Base-by-base conservation (phyloP, 37 sponge, comb jelly and placozoan genomes). In the Cliona cf. orientalis region DNA sequence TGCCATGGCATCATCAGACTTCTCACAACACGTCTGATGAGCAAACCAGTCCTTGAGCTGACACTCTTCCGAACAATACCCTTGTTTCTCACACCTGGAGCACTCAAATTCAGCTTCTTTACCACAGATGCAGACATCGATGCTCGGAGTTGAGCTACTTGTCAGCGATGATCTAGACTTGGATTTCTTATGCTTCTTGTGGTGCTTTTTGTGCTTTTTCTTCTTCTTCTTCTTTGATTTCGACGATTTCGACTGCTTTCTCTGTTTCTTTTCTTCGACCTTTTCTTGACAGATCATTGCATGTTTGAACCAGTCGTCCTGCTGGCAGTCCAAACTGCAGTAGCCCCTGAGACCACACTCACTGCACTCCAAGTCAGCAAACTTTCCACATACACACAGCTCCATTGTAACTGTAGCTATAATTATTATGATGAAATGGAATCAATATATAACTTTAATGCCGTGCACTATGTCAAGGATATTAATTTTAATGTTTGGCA, bases 51-150 rank as follows among this genome's bases (percentile, higher is more conserved):
- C 81, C 46, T 53, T 57, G 6, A 22, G 5, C 83, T 95, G 95
- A 31, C 95, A 95, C 42, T 76, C 71, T 43, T 82, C 63, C 31
- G 87, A 84, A 64, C 95, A 95, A 68, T 95, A 95, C 21, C 95
- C 91, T n/a, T 81, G 88, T 31, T 14, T 34, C 21, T 81, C 80
- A 75, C 95, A 95, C n/a, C 21, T 34, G 9, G 81, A 71, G 80
- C 95, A 95, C 74, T 95, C 91, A 49, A 83, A 88, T 61, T 82
- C 78, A 19, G 95, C 81, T 3, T 71, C 69, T 44, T 66, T 80
- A 7, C 95, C 95, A 87, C 95, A 95, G 36, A 75, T 46, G 68
- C 95, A 95, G n/a, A 87, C 5, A 71, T 44, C 68, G 4, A 37
- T 40, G 17, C 39, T 67, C n/a, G 63, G 29, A 25, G 63, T 26